A percentile compares a stretch with the other conserved stretches of the same genome.
Evolutionary conservation across 2,888 invertebrate genomes (phyloP).

Genomic region (Napeogenes inachia): DNA sequence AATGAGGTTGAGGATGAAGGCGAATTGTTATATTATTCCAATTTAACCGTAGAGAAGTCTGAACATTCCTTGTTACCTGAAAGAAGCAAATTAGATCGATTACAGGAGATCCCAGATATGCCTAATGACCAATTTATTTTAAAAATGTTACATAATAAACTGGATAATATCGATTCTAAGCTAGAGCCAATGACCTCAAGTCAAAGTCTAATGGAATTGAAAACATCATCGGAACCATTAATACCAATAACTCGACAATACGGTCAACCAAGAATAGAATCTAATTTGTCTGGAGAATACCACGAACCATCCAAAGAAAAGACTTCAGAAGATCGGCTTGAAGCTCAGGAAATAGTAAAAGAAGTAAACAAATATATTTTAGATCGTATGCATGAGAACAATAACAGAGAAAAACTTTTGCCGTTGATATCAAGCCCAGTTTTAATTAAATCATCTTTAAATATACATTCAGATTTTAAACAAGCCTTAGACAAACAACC

Average conservation of each 20-base stretch:
- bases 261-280: conserved; percentile 38
- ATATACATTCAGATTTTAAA: conserved; percentile 35
- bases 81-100: conserved; percentile 36
- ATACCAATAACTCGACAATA: conserved; percentile 35
- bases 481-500: conserved; percentile 24
- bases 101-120: conserved; percentile 31
- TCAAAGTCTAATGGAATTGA: conserved; percentile 16
- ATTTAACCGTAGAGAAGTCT: conserved; percentile 32
- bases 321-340: conserved; percentile 19
- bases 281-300: conserved; percentile 15
- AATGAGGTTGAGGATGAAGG: conserved; percentile 19
- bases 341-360: conserved; percentile 30
- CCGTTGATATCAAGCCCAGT: background rate
- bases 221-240: conserved; percentile 4
- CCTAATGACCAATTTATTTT: conserved; percentile 45
- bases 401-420: no score
- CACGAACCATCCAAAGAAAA: conserved; percentile 12
- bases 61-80: conserved; percentile 45
- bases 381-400: conserved; percentile 11
- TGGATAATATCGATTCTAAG: conserved; percentile 36
- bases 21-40: conserved; percentile 35
- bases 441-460: conserved; percentile 32
- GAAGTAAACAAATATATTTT: conserved; percentile 33
- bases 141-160: conserved; percentile 42
- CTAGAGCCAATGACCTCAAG: conserved; percentile 10